Evolutionary conservation across 2,888 invertebrate genomes (phyloP).

Genomic region (Parnassius apollo): DNA sequence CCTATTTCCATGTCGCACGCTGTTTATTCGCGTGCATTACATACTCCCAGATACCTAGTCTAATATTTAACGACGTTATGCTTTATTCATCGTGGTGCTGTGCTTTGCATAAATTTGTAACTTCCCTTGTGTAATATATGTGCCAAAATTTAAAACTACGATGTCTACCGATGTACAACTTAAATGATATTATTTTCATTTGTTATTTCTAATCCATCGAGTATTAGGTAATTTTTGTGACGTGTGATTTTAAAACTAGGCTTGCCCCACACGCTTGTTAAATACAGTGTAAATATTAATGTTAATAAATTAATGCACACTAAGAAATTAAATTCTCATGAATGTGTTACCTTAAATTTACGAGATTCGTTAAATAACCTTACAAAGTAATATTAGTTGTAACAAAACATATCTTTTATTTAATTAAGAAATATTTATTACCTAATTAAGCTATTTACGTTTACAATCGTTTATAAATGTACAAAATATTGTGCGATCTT

Average conservation of each 20-base stretch:
- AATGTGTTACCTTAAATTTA: slow-evolving; percentile 50
- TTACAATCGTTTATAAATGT: slow-evolving; percentile 52
- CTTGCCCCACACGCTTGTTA: slow-evolving; percentile 74
- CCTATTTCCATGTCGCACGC: slow-evolving; percentile 47
- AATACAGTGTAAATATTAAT: slow-evolving; percentile 61
- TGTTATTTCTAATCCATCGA: neutral
- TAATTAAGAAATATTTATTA: slow-evolving; percentile 66
- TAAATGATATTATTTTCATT: slow-evolving; percentile 17
- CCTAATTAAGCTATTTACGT: slow-evolving; percentile 46
- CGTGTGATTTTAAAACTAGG: slow-evolving; percentile 40
- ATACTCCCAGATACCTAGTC: slow-evolving; percentile 39
- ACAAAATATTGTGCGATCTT: slow-evolving; percentile 69
- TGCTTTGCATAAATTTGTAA: slow-evolving; percentile 50
- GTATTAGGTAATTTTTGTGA: slow-evolving; percentile 11
- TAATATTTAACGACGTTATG: slow-evolving; percentile 36
- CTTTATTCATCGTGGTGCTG: slow-evolving; percentile 47
- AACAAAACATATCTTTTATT: slow-evolving; percentile 70
- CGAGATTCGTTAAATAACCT: slow-evolving; percentile 53
- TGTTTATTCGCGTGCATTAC: slow-evolving; percentile 30
- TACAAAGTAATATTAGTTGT: slow-evolving; percentile 53
- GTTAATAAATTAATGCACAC: slow-evolving; percentile 61
- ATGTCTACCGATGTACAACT: slow-evolving; percentile 23
- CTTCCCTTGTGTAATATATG: slow-evolving; percentile 40
- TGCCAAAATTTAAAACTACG: slow-evolving; percentile 53
- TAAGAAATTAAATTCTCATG: slow-evolving; percentile 48